Evolutionary conservation across 2,888 invertebrate genomes (phyloP), one percentile per base, ranked within the genome.

Genomic region (Agelastica alni): DNA sequence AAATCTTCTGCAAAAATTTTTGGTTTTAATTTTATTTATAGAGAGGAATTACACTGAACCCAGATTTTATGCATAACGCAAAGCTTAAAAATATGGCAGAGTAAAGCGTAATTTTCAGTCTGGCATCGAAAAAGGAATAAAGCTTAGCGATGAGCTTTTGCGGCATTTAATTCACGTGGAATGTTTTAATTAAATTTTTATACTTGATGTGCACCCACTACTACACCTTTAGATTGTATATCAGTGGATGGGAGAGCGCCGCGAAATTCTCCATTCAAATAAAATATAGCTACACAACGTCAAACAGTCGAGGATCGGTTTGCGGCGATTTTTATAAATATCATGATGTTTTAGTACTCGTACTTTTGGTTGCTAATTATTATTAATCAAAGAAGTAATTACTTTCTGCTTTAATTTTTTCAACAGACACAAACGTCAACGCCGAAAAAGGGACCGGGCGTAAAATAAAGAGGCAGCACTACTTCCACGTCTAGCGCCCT

Each of bases 161-260:
- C 43, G 56, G 60, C 52, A 56, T 56, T 58, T 59, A 60, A 63
- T 62, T 62, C 57, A 44, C 49, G 56, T 58, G 61, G 64, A 63
- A 63, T 63, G 62, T 61, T 64, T 64, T 64, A 64, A 64, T 64
- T 64, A 64, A 63, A 64, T 64, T 64, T 64, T 61, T 58, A 59
- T 54, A 53, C 51, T 54, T 56, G 56, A 56, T 56, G 56, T 39
- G 34, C 41, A 62, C 54, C 53, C 26, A 46, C 22, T 16, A 32
- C 16, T 17, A 39, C 39, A 39, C 48, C 39, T 30, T 47, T 30
- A n/a, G 48, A 20, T 48, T 37, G 28, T 30, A 39, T 30, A 39
- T 48, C 39, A 26, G 18, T 13, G 30, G 28, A 30, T n/a, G n/a
- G 12, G 14, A 22, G 10, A 30, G 18, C 18, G 13, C 16, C 2